Conservation (phyloP, 2,888 invertebrate species). For the Cheilosia vulpina region DNA sequence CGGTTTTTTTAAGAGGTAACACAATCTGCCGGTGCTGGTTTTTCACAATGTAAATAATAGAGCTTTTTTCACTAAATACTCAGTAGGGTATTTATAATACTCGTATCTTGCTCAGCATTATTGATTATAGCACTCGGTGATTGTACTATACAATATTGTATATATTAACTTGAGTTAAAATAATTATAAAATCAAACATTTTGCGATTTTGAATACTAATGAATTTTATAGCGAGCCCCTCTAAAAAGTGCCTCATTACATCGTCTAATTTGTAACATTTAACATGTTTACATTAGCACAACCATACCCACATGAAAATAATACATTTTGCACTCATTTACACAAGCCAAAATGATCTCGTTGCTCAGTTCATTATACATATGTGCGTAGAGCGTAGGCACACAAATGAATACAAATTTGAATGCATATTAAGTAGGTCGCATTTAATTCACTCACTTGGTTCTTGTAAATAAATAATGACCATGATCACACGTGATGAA, state of each 20-base stretch:
- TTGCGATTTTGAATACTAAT: slow-evolving; percentile 21
- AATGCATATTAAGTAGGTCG: slow-evolving; percentile 6
- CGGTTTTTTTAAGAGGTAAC: slow-evolving; percentile 63
- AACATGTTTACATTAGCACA: slow-evolving; percentile 25
- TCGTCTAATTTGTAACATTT: slow-evolving; percentile 33
- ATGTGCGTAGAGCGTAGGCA: neutral
- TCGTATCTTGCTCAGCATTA: neutral
- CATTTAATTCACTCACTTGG: neutral
- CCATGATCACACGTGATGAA: neutral
- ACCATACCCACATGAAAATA: slow-evolving; percentile 2
- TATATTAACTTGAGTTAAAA: neutral
- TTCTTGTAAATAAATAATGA: slow-evolving; percentile 5
- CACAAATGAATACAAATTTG: too few relatives aligned
- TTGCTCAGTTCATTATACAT: slow-evolving; percentile 5
- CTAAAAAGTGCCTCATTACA: neutral
- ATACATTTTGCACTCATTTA: neutral
- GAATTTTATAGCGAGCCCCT: neutral
- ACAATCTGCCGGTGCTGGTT: slow-evolving; percentile 53
- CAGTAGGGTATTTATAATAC: neutral
- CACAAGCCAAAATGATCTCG: neutral
- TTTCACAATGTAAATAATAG: slow-evolving; percentile 31
- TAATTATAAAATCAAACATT: slow-evolving; percentile 57
- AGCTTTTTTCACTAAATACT: neutral
- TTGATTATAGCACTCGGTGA: slow-evolving; percentile 4
- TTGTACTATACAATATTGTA: neutral